Evolutionary conservation across 64 coral and sea anemone genomes (phyloP), one percentile per base, ranked within the genome.

Genomic region (Dendrophyllia cribrosa): DNA sequence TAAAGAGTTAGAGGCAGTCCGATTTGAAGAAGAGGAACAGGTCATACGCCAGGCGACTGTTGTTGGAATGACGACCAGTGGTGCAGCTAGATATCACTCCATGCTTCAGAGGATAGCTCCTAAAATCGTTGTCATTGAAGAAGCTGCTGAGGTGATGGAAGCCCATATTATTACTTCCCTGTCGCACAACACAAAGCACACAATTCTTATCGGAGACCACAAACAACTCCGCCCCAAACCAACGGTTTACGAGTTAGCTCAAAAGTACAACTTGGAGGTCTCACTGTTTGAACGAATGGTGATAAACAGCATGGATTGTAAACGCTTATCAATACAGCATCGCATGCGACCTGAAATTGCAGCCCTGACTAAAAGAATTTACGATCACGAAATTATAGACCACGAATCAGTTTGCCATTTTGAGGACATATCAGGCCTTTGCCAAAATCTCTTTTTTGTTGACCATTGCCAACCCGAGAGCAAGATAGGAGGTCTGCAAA

Each of bases 241-340:
- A 17, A 90, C 91, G n/a, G 95, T 93, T 2, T 93, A 93, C 7
- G 80, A 97, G 43, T 49, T 97, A 17, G 95, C 91, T 23, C 83
- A 79, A 26, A 81, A 94, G 34, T 97, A 97, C 77, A 93, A 97
- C 59, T 66, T 97, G 65, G 88, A 93, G 21, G 79, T 97, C 58
- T 97, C 95, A 4, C 73, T 97, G 58, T 97, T 97, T 73, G 95
- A 97, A 44, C 79, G 95, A 45, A 97, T 97, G 91, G 91, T 97
- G 12, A 72, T 91, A 48, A 97, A 97, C 83, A 87, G 75, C 20
- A 91, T 91, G 95, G 87, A 96, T 44, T 90, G 86, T 53, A 92
- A 96, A 66, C 86, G 87, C 26, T 61, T 97, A 26, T 87, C 82
- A 13, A 90, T 87, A 51, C 95, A 97, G n/a, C 95, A 97, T 48